Evolutionary conservation across 2,113 vertebrate species (phyloP), one percentile per base, ranked within the genome.

Genomic region (Vulpes lagopus): DNA sequence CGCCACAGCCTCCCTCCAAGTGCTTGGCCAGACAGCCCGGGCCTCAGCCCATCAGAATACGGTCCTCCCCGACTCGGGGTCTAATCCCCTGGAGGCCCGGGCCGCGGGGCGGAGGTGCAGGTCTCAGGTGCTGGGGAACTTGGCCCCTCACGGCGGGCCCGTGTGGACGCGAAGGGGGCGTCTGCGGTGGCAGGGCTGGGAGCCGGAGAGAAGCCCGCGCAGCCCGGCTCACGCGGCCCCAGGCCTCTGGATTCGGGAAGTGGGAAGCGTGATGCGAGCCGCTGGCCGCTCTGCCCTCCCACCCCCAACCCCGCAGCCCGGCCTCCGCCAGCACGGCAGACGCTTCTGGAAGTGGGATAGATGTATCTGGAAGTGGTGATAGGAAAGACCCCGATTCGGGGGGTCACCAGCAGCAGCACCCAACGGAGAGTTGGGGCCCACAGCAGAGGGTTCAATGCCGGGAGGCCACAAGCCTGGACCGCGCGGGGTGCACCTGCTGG

Each of bases 291-390:
- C 38, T 1, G 5, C 6, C n/a, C 25, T 27, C 64, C 91, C n/a
- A 3, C 69, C 14, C 43, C 4, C 25, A 11, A 1, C 27, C 14
- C 10, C 35, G 65, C 67, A 17, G 43, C 67, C 25, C 79, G 11
- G 57, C 32, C 23, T 1, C 0, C 0, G 17, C 27, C 30, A 5
- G 11, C 65, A 16, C 35, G 1, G 12, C 55, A 12, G 10, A 15
- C 7, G 20, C 14, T 57, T 16, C 49, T 62, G 60, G 60, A 25
- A 62, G 60, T 22, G 43, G 60, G 8, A 62, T 62, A 62, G 60
- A 62, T 10, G 60, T 43, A 11, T 38, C 79, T 78, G 2, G 3
- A 59, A 14, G 71, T 11, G 38, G 60, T n/a, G 51, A 62, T 25
- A n/a, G 27, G 62, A 38, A 76, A 35, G 82, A 60, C 11, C 22